A percentile compares a stretch with the other conserved stretches of the same genome.
These are phyloP conservation scores for Meiosimyza platycephala DNA, from an alignment of 2,888 invertebrate genomes.

Conservation along the genomic window DNA sequence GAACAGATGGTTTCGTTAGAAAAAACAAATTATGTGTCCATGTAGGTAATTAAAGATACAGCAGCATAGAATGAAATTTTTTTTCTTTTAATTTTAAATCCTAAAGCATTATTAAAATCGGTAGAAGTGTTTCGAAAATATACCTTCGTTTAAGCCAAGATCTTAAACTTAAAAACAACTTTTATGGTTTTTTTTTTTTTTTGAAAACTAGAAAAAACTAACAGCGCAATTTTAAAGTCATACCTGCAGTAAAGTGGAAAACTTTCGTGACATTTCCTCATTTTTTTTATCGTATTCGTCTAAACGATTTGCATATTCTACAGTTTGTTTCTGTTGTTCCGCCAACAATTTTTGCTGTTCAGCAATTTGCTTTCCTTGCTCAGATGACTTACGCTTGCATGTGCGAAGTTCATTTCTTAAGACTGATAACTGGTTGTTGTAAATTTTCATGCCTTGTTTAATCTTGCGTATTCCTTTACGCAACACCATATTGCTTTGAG, in stretches of 20 bases:
- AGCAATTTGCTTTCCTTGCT: slow-evolving; percentile 86
- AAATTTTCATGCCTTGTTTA: slow-evolving; percentile 89
- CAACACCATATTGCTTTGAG: slow-evolving; percentile 87
- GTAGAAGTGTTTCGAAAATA: too few species aligned
- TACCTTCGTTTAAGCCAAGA: too few species aligned
- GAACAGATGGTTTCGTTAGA: too few species aligned
- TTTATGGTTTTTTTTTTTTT: too few species aligned
- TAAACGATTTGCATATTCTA: slow-evolving; percentile 85
- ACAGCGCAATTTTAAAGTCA: slow-evolving; percentile 18
- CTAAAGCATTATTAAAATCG: too few species aligned
- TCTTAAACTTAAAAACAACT: too few species aligned
- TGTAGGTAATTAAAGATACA: too few species aligned
- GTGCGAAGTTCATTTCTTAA: slow-evolving; percentile 82
- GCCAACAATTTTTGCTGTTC: slow-evolving; percentile 80
- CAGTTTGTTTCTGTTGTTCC: slow-evolving; percentile 79
- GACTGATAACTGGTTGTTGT: slow-evolving; percentile 84
- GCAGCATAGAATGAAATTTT: too few species aligned
- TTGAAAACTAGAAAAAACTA: too few species aligned
- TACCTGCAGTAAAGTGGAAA: slow-evolving; percentile 86
- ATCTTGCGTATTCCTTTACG: slow-evolving; percentile 88
- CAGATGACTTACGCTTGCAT: slow-evolving; percentile 84
- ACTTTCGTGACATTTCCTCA: slow-evolving; percentile 89
- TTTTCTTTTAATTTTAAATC: too few species aligned
- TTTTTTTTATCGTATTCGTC: slow-evolving; percentile 92
- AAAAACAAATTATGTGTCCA: too few species aligned